These are phyloP conservation scores for Semicossyphus pulcher DNA, from an alignment of 2,113 vertebrate genomes.

Conservation along the genomic window DNA sequence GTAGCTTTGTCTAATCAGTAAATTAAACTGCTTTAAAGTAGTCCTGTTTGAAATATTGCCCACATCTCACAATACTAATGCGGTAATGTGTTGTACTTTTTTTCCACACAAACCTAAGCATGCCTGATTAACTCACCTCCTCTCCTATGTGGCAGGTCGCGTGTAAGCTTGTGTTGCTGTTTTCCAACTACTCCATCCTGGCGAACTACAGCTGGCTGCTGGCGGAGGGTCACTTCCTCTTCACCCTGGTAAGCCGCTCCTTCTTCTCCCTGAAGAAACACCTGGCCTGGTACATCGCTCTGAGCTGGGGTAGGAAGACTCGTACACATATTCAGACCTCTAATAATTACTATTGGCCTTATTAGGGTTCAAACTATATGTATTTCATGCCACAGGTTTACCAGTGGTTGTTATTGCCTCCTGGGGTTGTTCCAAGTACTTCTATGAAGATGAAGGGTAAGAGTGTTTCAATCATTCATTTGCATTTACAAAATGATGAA, in stretches of 20 bases:
- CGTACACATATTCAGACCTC: not conserved
- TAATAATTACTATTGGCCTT: too few relatives aligned
- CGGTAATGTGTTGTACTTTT: too few relatives aligned
- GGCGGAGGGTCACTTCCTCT: constrained; percentile 94
- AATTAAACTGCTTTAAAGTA: too few relatives aligned
- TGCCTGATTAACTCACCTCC: not conserved
- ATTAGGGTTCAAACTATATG: too few relatives aligned
- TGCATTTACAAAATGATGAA: not conserved
- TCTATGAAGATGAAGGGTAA: constrained; percentile 92
- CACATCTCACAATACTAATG: too few relatives aligned
- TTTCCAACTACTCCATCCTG: constrained; percentile 95
- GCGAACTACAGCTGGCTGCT: constrained; percentile 97
- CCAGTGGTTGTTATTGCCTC: constrained; percentile 84
- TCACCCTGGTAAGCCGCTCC: constrained; percentile 90
- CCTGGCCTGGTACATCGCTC: constrained; percentile 87
- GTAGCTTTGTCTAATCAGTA: too few relatives aligned
- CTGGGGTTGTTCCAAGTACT: constrained; percentile 89
- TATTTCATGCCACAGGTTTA: constrained; percentile 79
- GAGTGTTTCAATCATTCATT: constrained; percentile 13
- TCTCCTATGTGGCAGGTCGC: constrained; percentile 79
- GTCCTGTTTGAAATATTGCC: too few relatives aligned
- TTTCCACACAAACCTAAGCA: not conserved
- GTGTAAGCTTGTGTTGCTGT: constrained; percentile 91
- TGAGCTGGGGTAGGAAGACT: constrained; percentile 91
- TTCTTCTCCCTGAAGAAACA: constrained; percentile 92